Evolutionary conservation across 2,113 vertebrate species (phyloP), one percentile per base, ranked within the genome.

Genomic region (Psammodynastes pulverulentus): DNA sequence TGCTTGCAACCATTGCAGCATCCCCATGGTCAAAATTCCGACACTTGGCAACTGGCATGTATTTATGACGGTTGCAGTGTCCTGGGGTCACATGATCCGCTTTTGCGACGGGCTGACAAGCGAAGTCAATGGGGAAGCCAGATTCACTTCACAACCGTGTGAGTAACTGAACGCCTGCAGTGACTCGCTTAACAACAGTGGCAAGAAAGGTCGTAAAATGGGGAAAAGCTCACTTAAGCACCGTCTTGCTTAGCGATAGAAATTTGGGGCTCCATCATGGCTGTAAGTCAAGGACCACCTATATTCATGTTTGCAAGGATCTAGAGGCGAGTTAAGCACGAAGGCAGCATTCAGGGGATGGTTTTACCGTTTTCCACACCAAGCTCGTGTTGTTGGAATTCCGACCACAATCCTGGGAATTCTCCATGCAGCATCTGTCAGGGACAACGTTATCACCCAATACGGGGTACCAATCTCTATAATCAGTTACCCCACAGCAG

Each of bases 391-490:
- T 98, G 26, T 98, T 99, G 91, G 97, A 96, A 91, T 99, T 99
- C 0, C 96, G 97, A 15, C 99, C 99, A 86, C 99, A 99, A 95
- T 98, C 98, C 96, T 99, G 98, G 93, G 99, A 99, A 95, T 99
- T 99, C 94, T 99, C 99, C 84, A 98, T 98, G 95, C 99, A 99
- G 94, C 99, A 99, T 94, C 99, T 98, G 96, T 99, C 99, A 0
- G 99, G 99, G 48, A 99, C 99, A 7, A 97, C 97, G 92, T 98
- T 98, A 92, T 99, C 98, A 91, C 99, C 98, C 90, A 99, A 97
- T 89, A 99, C 98, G 0, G 98, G 98, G 48, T 98, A 98, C 99
- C 99, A 99, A 91, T 99, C 99, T 0, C 98, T 99, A 94, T 98
- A 98, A 58, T 98, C 98, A 0, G 97, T 98, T 95, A 99, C 99